Evolutionary conservation across 2,113 vertebrate species (phyloP), one percentile per base, ranked within the genome.

Genomic region (Dicentrarchus labrax): DNA sequence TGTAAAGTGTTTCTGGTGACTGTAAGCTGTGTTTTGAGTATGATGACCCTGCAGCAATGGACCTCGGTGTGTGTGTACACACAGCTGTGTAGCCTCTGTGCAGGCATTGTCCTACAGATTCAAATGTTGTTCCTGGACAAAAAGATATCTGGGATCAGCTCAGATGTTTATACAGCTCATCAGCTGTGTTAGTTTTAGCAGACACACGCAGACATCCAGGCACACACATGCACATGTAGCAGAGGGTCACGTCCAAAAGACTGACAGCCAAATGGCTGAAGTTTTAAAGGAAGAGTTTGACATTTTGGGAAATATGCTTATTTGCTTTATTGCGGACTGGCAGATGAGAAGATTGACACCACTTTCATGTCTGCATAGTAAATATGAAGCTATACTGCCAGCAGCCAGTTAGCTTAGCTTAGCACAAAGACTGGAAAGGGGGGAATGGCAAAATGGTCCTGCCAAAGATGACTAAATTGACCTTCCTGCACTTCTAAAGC

Each of bases 11-110:
- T 75, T 75, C 76, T 86, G 81, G 72, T 57, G 41, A 67, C 56
- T 82, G 83, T 67, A 16, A 71, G 76, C 70, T 71, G 56, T 84
- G 86, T 88, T 88, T 88, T 78, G 80, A 83, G 64, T 79, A 24
- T 43, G 83, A 72, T 93, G 83, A 90, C 89, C 88, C 87, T 78
- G 67, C 12, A 72, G 82, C n/a, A 21, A 57, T 74, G 72, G 69
- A 73, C 60, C 73, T 78, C 8, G 22, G 51, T 71, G 83, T 59
- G 64, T 72, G 45, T 91, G 87, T 87, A 81, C 87, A 87, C 83
- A 93, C 90, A 93, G 89, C 90, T 93, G 91, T 84, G 86, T 72
- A 76, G 88, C 90, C 87, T 82, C 88, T 88, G 87, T 80, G 72
- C 84, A 88, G 77, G 57, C 85, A 92, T 93, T 93, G 93, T 93